Base-by-base conservation (phyloP, 2,888 invertebrate genomes). In the Drosophila helvetica region DNA sequence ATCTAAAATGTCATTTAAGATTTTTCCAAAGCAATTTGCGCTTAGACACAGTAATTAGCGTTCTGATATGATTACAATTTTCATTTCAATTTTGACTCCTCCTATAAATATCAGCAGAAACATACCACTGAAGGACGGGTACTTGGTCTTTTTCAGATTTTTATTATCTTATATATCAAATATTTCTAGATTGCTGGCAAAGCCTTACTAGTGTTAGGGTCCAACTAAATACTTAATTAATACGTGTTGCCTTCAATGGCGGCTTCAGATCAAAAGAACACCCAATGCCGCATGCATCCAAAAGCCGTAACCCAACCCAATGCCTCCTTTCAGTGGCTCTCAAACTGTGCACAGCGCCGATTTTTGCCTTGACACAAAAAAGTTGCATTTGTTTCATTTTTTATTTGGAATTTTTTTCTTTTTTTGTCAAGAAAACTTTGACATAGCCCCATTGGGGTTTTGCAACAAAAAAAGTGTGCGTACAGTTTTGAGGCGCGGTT, bases 261-360 rank as follows among this genome's bases (percentile, higher is more conserved):
- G 80, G 86, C 77, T 61, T 47, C 17, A 77, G 83, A 86, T 80
- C 86, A 80, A 80, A 80, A 67, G 86, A 78, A 58, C 42, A 30
- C 67, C 64, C 63, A 66, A 63, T 71, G 67, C 65, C 66, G 62
- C 51, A 56, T 38, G 55, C 60, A 25, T 22, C 52, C 10, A 43
- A 52, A 46, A 52, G 60, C 19, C 3, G 12, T 52, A 65, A 52
- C 50, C 67, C 63, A 61, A 56, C 77, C 75, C 63, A 55, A 48
- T 73, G 52, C 65, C 65, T 70, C 86, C 48, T 56, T 65, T 67
- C 86, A 81, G 55, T 77, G 64, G 68, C 80, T 77, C 65, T 86
- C 73, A 79, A 86, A 86, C 86, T 86, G 83, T 75, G 84, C 83
- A 81, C 82, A 81, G 86, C 70, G 79, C 80, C 80, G 80, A 80